A percentile compares a stretch with the other conserved stretches of the same genome.
These are phyloP conservation scores for Microcebus jonahi DNA, from an alignment of 2,113 vertebrate genomes.

Conservation along the genomic window DNA sequence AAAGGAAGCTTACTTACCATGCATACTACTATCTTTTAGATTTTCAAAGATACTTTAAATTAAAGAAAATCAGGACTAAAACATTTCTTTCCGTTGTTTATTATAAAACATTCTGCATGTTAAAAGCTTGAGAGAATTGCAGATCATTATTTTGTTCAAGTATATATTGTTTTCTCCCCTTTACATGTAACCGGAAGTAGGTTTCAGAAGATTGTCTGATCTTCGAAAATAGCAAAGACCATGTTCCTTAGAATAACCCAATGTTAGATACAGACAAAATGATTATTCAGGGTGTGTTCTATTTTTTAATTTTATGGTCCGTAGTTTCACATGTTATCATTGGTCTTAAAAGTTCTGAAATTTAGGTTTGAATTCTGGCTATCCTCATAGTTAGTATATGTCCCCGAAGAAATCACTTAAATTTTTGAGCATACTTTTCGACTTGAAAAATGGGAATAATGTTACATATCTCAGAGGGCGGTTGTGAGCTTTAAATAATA, in stretches of 20 bases:
- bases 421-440: background rate
- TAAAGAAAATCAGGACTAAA: constrained; percentile 2
- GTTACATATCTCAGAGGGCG: background rate
- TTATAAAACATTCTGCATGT: background rate
- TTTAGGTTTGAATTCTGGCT: background rate
- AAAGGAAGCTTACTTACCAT: background rate
- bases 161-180: background rate
- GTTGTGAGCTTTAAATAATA: background rate
- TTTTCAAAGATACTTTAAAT: background rate
- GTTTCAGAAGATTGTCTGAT: background rate
- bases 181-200: background rate
- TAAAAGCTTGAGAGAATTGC: background rate
- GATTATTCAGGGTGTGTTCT: background rate
- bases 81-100: background rate
- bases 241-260: background rate
- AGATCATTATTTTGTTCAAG: background rate
- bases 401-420: background rate
- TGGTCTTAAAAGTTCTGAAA: background rate
- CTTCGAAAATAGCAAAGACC: background rate
- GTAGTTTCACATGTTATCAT: background rate
- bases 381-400: background rate
- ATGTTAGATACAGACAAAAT: background rate
- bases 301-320: background rate
- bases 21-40: background rate
- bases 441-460: background rate